Evolutionary conservation across 2,797 vertebrate genomes (phyloP), one percentile per base, ranked within the genome.

Genomic region (Sebastes taczanowskii): DNA sequence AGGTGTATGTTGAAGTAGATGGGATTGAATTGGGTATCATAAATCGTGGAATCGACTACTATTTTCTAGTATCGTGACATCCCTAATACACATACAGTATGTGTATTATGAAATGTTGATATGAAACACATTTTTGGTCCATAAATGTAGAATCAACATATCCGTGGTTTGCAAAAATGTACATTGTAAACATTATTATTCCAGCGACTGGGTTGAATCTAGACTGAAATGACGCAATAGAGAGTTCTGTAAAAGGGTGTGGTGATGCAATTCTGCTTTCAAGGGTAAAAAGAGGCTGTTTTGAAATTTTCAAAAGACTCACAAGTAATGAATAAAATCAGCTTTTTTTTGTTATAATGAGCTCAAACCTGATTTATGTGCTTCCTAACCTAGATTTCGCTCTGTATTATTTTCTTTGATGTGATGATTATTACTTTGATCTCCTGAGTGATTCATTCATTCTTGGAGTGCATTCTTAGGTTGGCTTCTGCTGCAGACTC

Each of bases 401-500:
- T 62, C 14, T 27, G 18, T 22, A 22, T 61, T 60, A 22, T 18
- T 27, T 58, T 11, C 66, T 63, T 69, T 30, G 58, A 62, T 66
- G 49, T 56, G 27, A 63, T 76, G 35, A 75, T 67, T 35, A 73
- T 34, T 42, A 38, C 77, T 74, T 81, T 82, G 56, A 84, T 81
- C 76, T 80, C n/a, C 52, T 18, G 2, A 23, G 23, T 64, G 71
- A 88, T 81, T 58, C 59, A 78, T 86, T 77, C 38, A 72, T 66
- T 80, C 80, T 77, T 68, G 6, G 6, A 29, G 56, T 38, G 2
- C 5, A 22, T 72, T 42, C 11, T 46, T 16, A 20, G 1, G 8
- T n/a, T 52, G 20, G 49, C 20, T 42, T 27, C 38, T 42, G 38
- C 38, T 0, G 38, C 38, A 42, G 38, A 42, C 38, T 42, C 38